phyloP scores from a whole-genome alignment of 2,797 vertebrate species.

The Eospalax fontanierii region DNA sequence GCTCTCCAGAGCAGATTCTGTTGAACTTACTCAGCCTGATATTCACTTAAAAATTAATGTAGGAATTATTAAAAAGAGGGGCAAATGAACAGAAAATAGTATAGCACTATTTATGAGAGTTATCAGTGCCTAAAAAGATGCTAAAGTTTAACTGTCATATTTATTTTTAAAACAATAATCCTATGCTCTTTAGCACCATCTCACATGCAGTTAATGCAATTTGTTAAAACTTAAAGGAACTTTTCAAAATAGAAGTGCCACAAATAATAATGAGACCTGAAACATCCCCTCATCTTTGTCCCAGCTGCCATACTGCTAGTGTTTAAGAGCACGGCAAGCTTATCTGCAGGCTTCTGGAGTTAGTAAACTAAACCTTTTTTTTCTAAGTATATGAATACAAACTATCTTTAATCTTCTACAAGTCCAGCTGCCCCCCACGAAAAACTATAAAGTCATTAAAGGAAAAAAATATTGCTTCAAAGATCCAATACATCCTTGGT shows the following conservation, averaged over 20 bases:
- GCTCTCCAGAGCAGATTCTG: neutral
- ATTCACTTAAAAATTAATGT: constrained; percentile 30
- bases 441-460: neutral
- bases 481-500: neutral
- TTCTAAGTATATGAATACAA: constrained; percentile 16
- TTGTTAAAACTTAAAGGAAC: neutral
- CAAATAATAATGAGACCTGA: neutral
- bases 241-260: constrained; percentile 6
- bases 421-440: neutral
- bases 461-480: constrained; percentile 16
- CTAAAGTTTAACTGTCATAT: neutral
- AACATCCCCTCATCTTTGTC: constrained; percentile 10
- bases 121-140: neutral
- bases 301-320: neutral
- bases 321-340: constrained; percentile 26
- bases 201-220: neutral
- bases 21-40: neutral
- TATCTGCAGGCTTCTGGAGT: neutral
- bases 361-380: constrained; percentile 39
- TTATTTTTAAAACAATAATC: constrained; percentile 4
- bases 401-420: neutral
- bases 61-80: constrained; percentile 10
- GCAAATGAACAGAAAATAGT: neutral
- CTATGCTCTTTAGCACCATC: neutral
- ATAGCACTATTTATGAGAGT: neutral